Percentiles rank a stretch among this genome's conserved stretches.
Conservation (phyloP, 2,797 vertebrate species). For the Limnodromus scolopaceus region DNA sequence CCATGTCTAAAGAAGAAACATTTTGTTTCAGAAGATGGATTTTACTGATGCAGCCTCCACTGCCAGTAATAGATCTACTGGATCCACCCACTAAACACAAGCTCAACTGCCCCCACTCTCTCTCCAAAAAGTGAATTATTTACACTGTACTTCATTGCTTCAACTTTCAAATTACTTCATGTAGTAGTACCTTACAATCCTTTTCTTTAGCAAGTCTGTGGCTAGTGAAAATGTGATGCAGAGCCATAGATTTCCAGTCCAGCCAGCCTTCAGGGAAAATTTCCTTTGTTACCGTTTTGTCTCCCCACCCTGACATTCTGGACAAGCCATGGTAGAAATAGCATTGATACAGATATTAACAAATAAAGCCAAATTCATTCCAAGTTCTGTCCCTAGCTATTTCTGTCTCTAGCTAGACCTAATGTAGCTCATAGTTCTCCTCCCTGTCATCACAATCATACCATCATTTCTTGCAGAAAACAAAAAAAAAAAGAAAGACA, state of each 20-base stretch:
- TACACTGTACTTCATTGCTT: constrained; percentile 41
- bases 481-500: not conserved
- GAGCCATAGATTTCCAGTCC: not conserved
- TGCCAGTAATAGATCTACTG: constrained; percentile 67
- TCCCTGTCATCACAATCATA: not conserved
- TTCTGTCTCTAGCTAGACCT: not conserved
- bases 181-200: constrained; percentile 31
- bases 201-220: constrained; percentile 14
- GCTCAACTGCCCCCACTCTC: constrained; percentile 10
- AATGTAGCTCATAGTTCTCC: not conserved
- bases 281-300: not conserved
- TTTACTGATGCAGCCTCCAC: constrained; percentile 67
- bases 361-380: not conserved
- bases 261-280: not conserved
- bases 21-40: constrained; percentile 69
- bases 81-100: constrained; percentile 60
- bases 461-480: not conserved
- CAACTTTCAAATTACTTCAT: constrained; percentile 45
- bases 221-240: not conserved
- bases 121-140: constrained; percentile 53
- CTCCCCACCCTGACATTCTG: not conserved
- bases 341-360: not conserved
- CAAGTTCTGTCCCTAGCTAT: not conserved
- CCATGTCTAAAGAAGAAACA: constrained; percentile 72
- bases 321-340: not conserved